Evolutionary conservation across 1,140 invertebrate genomes (phyloP).

Genomic region (Apis cerana): DNA sequence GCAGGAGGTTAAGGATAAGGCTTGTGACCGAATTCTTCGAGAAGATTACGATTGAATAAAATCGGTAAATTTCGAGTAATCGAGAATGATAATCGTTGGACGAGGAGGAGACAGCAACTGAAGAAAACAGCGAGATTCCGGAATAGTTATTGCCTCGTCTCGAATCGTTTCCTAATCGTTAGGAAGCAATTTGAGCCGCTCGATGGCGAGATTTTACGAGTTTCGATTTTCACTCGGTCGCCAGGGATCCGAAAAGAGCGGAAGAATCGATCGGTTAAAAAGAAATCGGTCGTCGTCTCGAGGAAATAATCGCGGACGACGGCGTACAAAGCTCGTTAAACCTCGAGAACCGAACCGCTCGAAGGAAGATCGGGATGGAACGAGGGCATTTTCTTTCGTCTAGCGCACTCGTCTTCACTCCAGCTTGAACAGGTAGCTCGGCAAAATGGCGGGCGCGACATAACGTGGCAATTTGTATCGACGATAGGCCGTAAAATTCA

Average conservation of each 20-base stretch:
- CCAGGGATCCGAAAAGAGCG: too few species aligned
- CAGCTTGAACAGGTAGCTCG: not conserved
- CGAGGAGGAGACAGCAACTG: too few species aligned
- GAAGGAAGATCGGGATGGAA: conserved; percentile 8
- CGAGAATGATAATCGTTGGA: not conserved
- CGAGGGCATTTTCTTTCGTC: not conserved
- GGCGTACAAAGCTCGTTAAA: conserved; percentile 26
- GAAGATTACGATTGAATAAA: not conserved
- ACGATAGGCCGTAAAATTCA: conserved; percentile 30
- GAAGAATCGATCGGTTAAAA: too few species aligned
- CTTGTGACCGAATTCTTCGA: not conserved
- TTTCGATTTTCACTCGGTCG: too few species aligned
- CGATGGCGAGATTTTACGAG: not conserved
- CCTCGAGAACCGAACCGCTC: not conserved
- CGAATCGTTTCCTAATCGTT: not conserved
- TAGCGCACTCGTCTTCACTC: not conserved
- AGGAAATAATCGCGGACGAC: conserved; percentile 30
- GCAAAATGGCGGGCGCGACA: not conserved
- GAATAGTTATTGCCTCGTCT: conserved; percentile 37
- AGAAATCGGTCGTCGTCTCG: conserved; percentile 2
- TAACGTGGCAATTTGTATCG: conserved; percentile 32
- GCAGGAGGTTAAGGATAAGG: not conserved
- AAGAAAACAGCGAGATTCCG: too few species aligned
- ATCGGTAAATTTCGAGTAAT: not conserved
- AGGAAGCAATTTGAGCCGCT: not conserved